Evolutionary conservation across 2,888 invertebrate genomes (phyloP), one percentile per base, ranked within the genome.

Genomic region (Lochmaea crataegi): DNA sequence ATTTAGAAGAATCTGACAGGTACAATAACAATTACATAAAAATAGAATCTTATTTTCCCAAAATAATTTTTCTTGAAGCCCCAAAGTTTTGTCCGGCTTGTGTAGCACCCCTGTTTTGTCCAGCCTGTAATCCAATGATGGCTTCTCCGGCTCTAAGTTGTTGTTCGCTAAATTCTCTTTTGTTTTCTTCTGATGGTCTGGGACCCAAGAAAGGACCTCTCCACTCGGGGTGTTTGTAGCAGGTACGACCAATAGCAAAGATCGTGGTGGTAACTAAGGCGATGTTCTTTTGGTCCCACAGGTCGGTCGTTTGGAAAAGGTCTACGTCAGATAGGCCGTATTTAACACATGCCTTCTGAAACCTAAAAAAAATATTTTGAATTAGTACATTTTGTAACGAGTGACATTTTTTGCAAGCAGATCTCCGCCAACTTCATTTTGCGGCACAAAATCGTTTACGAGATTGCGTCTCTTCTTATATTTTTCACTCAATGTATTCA

Each of bases 211-310:
- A 91, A 57, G 95, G 95, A 57, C 95, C 95, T 74, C 92, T 90
- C 93, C 93, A 95, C 87, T 95, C 95, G 0, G 94, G 93, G 85
- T 95, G 95, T 83, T 89, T 93, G 88, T 95, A 93, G 1, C 94
- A 92, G 91, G 96, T 94, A 83, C 96, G 92, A 73, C 95, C 97
- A 78, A 97, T 90, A 16, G 97, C 94, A 83, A 94, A 94, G 82
- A 97, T 93, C 66, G 96, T 95, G 82, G 93, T 92, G 67, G 97
- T 94, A 64, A 97, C 97, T 72, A 94, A 91, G 48, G 93, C 91
- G 78, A 97, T 94, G 86, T 97, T 97, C 87, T 96, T 95, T 83
- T 91, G 91, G 85, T 97, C 97, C 91, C 94, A 96, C 41, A 98
- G 90, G 83, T 97, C 97, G 0, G 96, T 95, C 1, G 97, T 94